Evolutionary conservation across 2,113 vertebrate genomes (phyloP), one percentile per base, ranked within the genome.

Genomic region (Ondatra zibethicus): DNA sequence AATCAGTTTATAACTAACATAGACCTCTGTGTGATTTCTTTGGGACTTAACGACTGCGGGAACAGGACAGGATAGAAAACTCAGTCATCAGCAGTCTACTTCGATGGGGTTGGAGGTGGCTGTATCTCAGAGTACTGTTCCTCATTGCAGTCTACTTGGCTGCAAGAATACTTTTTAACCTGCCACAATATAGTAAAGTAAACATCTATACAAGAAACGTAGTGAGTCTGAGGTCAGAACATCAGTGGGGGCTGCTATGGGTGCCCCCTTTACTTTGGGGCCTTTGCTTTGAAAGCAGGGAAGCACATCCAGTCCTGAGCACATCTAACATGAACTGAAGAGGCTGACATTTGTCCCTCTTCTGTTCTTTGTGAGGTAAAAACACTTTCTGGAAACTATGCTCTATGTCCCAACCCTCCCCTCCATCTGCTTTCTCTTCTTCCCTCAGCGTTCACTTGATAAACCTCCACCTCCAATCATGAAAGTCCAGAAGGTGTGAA

Each of bases 291-390:
- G 36, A 14, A 63, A 45, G 39, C 13, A 39, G 63, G 39, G 55
- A 12, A 11, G 36, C 0, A 33, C 29, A 2, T 14, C 50, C 29
- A 31, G 25, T 25, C 52, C 11, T 16, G 10, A 39, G 31, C 12
- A 5, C 0, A 19, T 31, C 39, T 8, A 36, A 61, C 17, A 27
- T 0, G 2, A 17, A 9, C 55, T 5, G 19, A 58, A 58, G 17
- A 33, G 77, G 8, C 5, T 8, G 66, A 11, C n/a, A 25, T 23
- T 33, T 16, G 42, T 70, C 14, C 8, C 7, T 45, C 11, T 65
- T 52, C 6, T 11, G 7, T 39, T 96, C 50, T 68, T 70, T 17
- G 12, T 29, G 65, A 81, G 4, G 31, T 42, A n/a, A 85, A 91
- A 80, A 31, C 27, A 25, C 11, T 39, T 31, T 31, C 61, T 61